Evolutionary conservation across 2,888 invertebrate species (phyloP).

Genomic region (Apamea anceps): DNA sequence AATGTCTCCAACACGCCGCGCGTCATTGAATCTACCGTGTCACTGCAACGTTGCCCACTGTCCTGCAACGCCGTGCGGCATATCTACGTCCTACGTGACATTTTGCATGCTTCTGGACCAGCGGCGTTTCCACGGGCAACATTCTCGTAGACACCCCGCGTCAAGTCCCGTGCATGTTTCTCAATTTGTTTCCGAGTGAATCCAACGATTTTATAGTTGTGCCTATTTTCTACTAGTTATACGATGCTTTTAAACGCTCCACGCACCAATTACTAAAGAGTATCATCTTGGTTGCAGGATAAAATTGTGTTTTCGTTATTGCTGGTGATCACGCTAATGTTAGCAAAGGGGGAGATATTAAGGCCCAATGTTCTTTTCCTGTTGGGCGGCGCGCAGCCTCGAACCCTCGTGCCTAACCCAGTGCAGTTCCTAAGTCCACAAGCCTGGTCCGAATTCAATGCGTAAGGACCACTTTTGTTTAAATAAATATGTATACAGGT

Average conservation of each 20-base stretch:
- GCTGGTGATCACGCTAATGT: conserved; percentile 93
- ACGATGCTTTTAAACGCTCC: neutral
- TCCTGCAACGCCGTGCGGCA: neutral
- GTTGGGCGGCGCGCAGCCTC: conserved; percentile 93
- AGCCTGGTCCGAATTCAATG: conserved; percentile 85
- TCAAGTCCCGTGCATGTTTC: neutral
- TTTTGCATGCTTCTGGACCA: neutral
- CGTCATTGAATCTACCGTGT: neutral
- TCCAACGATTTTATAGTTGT: neutral
- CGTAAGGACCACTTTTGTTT: conserved; percentile 71
- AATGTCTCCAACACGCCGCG: neutral
- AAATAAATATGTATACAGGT: neutral
- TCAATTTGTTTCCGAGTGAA: neutral
- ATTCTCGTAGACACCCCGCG: neutral
- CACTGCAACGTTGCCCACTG: neutral
- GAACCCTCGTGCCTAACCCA: conserved; percentile 79
- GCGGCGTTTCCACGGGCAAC: neutral
- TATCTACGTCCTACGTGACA: neutral
- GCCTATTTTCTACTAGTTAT: neutral
- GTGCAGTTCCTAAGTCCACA: conserved; percentile 83
- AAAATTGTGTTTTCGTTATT: conserved; percentile 96
- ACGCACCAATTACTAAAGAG: neutral
- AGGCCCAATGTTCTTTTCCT: conserved; percentile 95
- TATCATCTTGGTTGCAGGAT: conserved; percentile 89
- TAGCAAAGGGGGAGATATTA: conserved; percentile 91